Base-by-base conservation (phyloP, 2,888 invertebrate genomes). In the Pilophorus perplexus region DNA sequence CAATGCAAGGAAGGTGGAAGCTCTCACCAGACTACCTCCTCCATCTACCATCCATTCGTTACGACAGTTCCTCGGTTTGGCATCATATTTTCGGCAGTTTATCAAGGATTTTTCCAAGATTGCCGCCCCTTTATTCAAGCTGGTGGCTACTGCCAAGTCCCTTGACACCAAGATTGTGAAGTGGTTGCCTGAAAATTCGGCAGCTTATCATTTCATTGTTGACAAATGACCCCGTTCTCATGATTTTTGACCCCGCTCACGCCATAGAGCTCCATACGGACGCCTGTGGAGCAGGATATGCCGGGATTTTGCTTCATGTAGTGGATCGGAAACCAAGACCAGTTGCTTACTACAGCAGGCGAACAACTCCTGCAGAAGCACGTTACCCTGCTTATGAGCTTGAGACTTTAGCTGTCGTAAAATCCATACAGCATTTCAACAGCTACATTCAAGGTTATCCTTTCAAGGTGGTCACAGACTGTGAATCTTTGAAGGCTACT, bases 21-120 rank as follows among this genome's bases (percentile, higher is more conserved):
- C 42, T 3, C 23, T 59, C 5, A 59, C 59, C 3, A 42, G 16
- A 10, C 23, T 59, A 27, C 59, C 59, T 12, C 42, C 59, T 2
- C 59, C 59, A 6, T 23, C 22, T 6, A 59, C 59, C 18, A 16
- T 59, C 20, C 25, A 18, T 22, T 40, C 40, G 2, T 40, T 59
- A 8, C 40, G 59, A 6, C 40, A 59, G 42, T 59, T 59, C 14
- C 18, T 59, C 2, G 59, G 59, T 2, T 25, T 59, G 6, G 40
- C 59, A n/a, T 59, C 59, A 4, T 59, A 59, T 22, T 59, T 59
- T 22, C 59, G 42, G 2, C 40, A 40, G 20, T 59, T 59, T 22
- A 59, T 59, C 27, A 18, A 40, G 5, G 20, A 18, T 28, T 54
- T 54, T 16, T 54, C 54, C 3, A 12, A n/a, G n/a, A 54, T 33